These are phyloP conservation scores for Dendroctonus valens DNA, from an alignment of 1,140 invertebrate species.

Conservation along the genomic window DNA sequence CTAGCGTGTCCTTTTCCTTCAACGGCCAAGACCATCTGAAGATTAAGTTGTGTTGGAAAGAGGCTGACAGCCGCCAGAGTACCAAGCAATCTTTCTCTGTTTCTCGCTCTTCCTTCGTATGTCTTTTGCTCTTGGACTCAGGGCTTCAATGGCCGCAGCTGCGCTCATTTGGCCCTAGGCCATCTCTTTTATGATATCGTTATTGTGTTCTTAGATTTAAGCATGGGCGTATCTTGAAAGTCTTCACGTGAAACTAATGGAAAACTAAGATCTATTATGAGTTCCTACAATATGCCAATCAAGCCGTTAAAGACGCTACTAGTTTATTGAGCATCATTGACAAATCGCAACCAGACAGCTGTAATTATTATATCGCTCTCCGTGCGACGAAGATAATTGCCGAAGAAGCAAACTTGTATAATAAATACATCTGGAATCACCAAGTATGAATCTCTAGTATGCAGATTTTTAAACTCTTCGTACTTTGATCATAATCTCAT, in stretches of 20 bases:
- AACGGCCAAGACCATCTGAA: slow-evolving; percentile 25
- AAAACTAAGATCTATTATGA: too few relatives aligned
- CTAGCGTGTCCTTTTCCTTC: slow-evolving; percentile 20
- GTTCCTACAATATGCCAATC: too few relatives aligned
- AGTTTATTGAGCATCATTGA: too few relatives aligned
- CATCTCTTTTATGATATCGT: slow-evolving; percentile 26
- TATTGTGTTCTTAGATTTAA: slow-evolving; percentile 25
- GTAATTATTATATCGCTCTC: too few relatives aligned
- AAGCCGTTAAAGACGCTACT: too few relatives aligned
- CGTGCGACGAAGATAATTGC: too few relatives aligned
- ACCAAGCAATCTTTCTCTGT: slow-evolving; percentile 24
- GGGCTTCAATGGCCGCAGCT: slow-evolving; percentile 24
- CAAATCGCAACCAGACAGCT: too few relatives aligned
- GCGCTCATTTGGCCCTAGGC: slow-evolving; percentile 17
- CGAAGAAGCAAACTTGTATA: too few relatives aligned
- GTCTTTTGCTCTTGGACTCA: slow-evolving; percentile 19
- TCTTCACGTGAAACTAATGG: not conserved
- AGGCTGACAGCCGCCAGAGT: slow-evolving; percentile 30
- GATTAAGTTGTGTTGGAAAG: slow-evolving; percentile 32
- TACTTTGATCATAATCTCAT: too few relatives aligned
- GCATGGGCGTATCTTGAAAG: slow-evolving; percentile 7
- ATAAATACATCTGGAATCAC: too few relatives aligned
- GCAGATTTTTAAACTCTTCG: too few relatives aligned
- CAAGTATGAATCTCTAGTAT: too few relatives aligned
- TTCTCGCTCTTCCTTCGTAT: slow-evolving; percentile 16